Base-by-base conservation (phyloP, 1,140 invertebrate genomes). In the Zaprionus inermis region DNA sequence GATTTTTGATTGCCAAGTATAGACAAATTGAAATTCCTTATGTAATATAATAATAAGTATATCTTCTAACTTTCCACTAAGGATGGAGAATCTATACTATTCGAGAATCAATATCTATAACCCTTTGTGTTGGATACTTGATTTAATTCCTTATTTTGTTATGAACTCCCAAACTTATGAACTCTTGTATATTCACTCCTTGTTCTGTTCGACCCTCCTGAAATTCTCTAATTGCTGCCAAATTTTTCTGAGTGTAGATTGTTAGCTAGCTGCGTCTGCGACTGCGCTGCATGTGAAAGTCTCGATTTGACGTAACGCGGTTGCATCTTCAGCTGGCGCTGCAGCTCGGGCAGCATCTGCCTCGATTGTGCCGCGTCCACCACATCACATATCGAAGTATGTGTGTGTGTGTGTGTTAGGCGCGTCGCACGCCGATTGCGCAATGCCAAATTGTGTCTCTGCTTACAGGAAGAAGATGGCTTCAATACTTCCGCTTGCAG, bases 401-500 rank as follows among this genome's bases (percentile, higher is more conserved):
- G 16, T 56, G 30, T 65, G 69, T 32, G 44, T 57, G 56, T 18
- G 69, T 32, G 81, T 71, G 41, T 73, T 74, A 71, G 79, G 68
- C 75, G 68, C 71, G 81, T 65, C 41, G 64, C 30, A 60, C 38
- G 67, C 20, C 51, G 52, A 66, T 89, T 88, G 83, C 84, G 83
- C 80, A 88, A 88, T 65, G 57, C 58, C 76, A 68, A 83, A 86
- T 79, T 83, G 79, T 88, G 65, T 55, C 22, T 71, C 18, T 44
- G 54, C 34, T 60, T 64, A 68, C 76, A 82, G 83, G 83, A 79
- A 89, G 79, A 79, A 89, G 79, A 82, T 79, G 83, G 65, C 32
- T 20, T n/a, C 38, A 16, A 28, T 44, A 66, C 73, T 88, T 89
- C 83, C 84, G 84, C 79, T 65, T 66, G 11, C 11, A 28, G 24